These are phyloP conservation scores for Genyomyrus donnyi DNA, from an alignment of 2,113 vertebrate species.

Conservation along the genomic window DNA sequence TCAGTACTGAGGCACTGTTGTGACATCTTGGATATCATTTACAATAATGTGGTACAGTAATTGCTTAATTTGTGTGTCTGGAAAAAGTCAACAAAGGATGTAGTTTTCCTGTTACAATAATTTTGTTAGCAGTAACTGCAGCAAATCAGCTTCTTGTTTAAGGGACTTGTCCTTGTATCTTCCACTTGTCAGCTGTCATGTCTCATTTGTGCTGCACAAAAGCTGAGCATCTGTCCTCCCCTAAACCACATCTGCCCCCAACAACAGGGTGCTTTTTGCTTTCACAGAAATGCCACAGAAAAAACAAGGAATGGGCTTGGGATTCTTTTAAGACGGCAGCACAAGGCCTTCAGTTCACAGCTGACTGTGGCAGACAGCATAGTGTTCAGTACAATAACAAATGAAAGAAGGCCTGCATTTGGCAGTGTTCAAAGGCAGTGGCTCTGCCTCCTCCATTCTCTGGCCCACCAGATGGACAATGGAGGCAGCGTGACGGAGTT, in stretches of 20 bases:
- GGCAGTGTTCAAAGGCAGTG: not conserved
- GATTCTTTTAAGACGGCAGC: not conserved
- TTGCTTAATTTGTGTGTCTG: not conserved
- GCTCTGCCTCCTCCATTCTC: not conserved
- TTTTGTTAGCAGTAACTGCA: not conserved
- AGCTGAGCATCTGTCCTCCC: not conserved
- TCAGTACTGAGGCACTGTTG: not conserved
- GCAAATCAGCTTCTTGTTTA: not conserved
- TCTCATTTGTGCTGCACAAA: not conserved
- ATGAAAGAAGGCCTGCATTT: not conserved
- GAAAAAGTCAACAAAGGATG: not conserved
- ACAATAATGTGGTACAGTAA: not conserved
- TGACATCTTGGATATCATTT: not conserved
- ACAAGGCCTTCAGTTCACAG: conserved; percentile 1
- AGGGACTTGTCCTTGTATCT: not conserved
- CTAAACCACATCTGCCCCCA: conserved; percentile 2
- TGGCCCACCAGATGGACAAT: conserved; percentile 23
- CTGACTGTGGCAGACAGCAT: not conserved
- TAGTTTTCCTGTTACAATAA: not conserved
- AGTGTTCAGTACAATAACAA: conserved; percentile 12
- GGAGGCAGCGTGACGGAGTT: not conserved
- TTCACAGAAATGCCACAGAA: not conserved
- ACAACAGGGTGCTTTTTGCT: conserved; percentile 5
- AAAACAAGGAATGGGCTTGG: not conserved
- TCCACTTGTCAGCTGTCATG: conserved; percentile 4